These are phyloP conservation scores for Geotrupes spiniger DNA, from an alignment of 2,888 invertebrate species.

Conservation along the genomic window DNA sequence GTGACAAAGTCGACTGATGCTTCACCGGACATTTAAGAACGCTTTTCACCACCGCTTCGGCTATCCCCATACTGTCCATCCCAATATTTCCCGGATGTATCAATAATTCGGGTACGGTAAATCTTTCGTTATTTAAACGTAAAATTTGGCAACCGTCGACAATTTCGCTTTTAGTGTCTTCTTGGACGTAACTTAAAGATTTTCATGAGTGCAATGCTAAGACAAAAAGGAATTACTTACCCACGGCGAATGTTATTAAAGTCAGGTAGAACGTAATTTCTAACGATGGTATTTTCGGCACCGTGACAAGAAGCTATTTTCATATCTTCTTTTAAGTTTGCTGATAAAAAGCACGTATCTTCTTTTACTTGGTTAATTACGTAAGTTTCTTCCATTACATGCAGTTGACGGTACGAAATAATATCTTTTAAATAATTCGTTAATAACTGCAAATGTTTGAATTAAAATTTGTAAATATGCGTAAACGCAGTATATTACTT, in stretches of 20 bases:
- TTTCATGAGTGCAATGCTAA: not conserved
- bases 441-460: constrained; percentile 47
- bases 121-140: constrained; percentile 88
- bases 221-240: constrained; percentile 43
- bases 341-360: constrained; percentile 91
- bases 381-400: constrained; percentile 98
- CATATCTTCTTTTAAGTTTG: constrained; percentile 80
- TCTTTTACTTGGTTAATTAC: constrained; percentile 99
- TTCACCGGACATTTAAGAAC: constrained; percentile 73
- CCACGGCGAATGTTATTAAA: constrained; percentile 88
- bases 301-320: constrained; percentile 60
- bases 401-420: constrained; percentile 91
- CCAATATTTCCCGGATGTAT: constrained; percentile 95
- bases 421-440: constrained; percentile 98
- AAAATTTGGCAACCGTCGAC: constrained; percentile 65
- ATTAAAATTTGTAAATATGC: constrained; percentile 1
- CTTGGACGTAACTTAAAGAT: constrained; percentile 32
- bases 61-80: constrained; percentile 86
- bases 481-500: constrained; percentile 53
- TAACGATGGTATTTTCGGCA: constrained; percentile 67
- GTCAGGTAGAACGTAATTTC: constrained; percentile 95
- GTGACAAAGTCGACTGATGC: constrained; percentile 72
- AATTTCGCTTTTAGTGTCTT: constrained; percentile 34
- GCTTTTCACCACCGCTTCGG: constrained; percentile 80
- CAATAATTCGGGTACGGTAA: constrained; percentile 90